These are phyloP conservation scores for Paradoxurus hermaphroditus DNA, from an alignment of 2,113 vertebrate species.

Conservation along the genomic window DNA sequence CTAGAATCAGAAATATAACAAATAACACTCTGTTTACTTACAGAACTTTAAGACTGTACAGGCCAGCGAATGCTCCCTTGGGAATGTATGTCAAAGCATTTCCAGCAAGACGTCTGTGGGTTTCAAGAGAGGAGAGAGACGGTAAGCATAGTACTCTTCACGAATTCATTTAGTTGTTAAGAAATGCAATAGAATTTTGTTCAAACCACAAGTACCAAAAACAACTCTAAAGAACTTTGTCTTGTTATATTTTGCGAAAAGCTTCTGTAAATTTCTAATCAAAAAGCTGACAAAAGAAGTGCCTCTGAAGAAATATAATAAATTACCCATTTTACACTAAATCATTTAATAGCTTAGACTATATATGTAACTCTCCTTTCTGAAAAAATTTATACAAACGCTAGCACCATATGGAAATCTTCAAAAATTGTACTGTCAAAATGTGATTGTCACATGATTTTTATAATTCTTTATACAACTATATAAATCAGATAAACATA, in stretches of 20 bases:
- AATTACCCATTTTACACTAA: slow-evolving; percentile 58
- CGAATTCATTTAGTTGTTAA: slow-evolving; percentile 82
- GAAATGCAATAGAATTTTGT: slow-evolving; percentile 71
- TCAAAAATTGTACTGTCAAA: not conserved
- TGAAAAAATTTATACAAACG: slow-evolving; percentile 4
- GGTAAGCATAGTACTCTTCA: slow-evolving; percentile 80
- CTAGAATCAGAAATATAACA: slow-evolving; percentile 71
- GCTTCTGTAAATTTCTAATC: slow-evolving; percentile 48
- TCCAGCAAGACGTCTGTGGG: slow-evolving; percentile 93
- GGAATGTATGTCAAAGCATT: slow-evolving; percentile 92
- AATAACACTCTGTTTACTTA: slow-evolving; percentile 85
- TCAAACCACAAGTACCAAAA: slow-evolving; percentile 71
- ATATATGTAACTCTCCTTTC: slow-evolving; percentile 29
- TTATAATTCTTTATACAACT: not conserved
- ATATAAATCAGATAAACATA: not conserved
- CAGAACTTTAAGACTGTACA: slow-evolving; percentile 96
- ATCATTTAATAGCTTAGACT: not conserved
- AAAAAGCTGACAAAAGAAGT: slow-evolving; percentile 59
- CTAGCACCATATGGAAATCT: not conserved
- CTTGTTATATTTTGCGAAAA: slow-evolving; percentile 65
- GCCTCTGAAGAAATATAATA: slow-evolving; percentile 31
- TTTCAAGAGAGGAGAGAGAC: slow-evolving; percentile 73
- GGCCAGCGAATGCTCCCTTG: slow-evolving; percentile 92
- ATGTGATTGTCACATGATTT: not conserved
- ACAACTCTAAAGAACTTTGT: slow-evolving; percentile 66